Conservation (phyloP, 2,888 invertebrate genomes). For the Belgica antarctica region DNA sequence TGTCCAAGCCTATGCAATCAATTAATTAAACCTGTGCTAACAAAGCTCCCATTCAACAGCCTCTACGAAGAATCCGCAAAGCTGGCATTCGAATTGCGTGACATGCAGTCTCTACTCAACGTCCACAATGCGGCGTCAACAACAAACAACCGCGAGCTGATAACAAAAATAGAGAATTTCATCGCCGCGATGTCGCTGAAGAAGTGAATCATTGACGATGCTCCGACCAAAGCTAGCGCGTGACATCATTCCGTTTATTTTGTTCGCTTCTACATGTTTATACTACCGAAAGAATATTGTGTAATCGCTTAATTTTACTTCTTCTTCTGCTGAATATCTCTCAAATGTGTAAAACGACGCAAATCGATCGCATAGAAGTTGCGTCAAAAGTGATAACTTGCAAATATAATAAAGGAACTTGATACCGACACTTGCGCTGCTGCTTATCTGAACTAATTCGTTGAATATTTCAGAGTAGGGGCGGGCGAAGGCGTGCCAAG, state of each 20-base stretch:
- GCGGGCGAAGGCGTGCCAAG: too few relatives aligned
- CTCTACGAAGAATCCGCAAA: constrained; percentile 75
- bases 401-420: not conserved
- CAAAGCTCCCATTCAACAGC: constrained; percentile 56
- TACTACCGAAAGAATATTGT: constrained; percentile 12
- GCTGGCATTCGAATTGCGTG: constrained; percentile 75
- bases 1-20: too few relatives aligned
- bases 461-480: too few relatives aligned
- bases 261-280: not conserved
- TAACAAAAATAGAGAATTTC: constrained; percentile 38
- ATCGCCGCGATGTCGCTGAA: constrained; percentile 38
- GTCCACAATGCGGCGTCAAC: constrained; percentile 58
- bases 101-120: constrained; percentile 65
- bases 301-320: constrained; percentile 14
- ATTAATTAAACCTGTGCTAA: too few relatives aligned
- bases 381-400: constrained; percentile 7
- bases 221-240: not conserved
- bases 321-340: not conserved
- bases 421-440: too few relatives aligned
- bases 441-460: too few relatives aligned
- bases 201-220: constrained; percentile 33
- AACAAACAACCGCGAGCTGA: constrained; percentile 44
- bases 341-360: not conserved
- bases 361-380: not conserved
- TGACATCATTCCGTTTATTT: constrained; percentile 30